Evolutionary conservation across 1,140 invertebrate genomes (phyloP), one percentile per base, ranked within the genome.

Genomic region (Cherax destructor): DNA sequence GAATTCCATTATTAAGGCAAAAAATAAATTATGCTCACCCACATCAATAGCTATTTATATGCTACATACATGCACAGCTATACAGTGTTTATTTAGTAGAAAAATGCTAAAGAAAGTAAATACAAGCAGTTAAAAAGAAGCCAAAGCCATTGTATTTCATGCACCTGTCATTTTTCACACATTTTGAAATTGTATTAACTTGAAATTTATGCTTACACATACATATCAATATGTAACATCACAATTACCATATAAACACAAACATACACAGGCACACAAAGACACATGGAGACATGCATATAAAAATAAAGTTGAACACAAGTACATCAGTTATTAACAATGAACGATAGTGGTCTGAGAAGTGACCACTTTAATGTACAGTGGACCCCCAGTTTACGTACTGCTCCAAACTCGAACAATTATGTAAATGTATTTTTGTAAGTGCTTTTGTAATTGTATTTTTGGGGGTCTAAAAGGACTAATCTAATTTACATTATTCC

Each of bases 31-130:
- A 49, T 81, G 50, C 50, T 49, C 30, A 86, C 85, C 88, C 83
- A 93, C 91, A 81, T 52, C 41, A 16, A 81, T 52, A 81, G 13
- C 41, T 81, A 81, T 81, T 49, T 81, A 81, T 81, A 81, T 81
- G 41, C 41, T 81, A 81, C 24, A 83, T 56, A 83, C 52, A 83
- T 83, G 52, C 52, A 83, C 21, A 83, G 47, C 21, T 84, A 84
- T 84, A 84, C 47, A 69, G 50, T 59, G 56, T 84, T 69, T 84
- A 84, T 65, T 65, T 56, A 56, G 13, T 41, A 41, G 30, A 41
- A 41, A 41, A 41, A 41, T 41, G 30, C 52, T 56, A 9, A 56
- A 56, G 52, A 13, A 9, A 56, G 52, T 56, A 13, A 5, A 56
- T 10, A 56, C 52, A 56, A 56, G 52, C 52, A 56, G 13, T 56